Conservation (phyloP, 2,113 vertebrate species). For the Accipiter cooperii region DNA sequence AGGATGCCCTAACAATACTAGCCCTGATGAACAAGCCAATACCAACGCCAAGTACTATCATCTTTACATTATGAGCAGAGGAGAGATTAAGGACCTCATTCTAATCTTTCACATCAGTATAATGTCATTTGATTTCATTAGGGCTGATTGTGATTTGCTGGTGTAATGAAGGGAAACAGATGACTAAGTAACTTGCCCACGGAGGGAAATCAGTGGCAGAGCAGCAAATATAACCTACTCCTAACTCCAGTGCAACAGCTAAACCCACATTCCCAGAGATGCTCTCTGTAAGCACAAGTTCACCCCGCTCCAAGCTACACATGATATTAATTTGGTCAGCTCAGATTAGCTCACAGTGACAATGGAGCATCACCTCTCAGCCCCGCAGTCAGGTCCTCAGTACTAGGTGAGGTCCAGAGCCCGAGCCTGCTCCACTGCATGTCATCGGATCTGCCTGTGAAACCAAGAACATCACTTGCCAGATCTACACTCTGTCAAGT, state of each 20-base stretch:
- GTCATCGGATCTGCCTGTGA: not conserved
- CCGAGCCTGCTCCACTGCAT: rapidly evolving
- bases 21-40: not conserved
- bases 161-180: conserved; percentile 1
- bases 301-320: not conserved
- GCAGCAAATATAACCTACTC: not conserved
- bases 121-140: conserved; percentile 32
- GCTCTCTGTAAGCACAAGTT: no score
- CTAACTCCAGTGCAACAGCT: not conserved
- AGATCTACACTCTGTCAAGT: rapidly evolving
- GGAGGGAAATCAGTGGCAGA: not conserved
- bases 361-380: rapidly evolving
- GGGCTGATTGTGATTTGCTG: not conserved
- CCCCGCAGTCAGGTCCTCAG: not conserved
- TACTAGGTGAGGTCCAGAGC: rapidly evolving
- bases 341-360: not conserved
- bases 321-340: not conserved
- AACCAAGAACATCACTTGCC: not conserved
- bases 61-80: not conserved
- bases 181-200: not conserved
- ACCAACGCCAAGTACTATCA: not conserved
- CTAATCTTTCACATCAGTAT: not conserved
- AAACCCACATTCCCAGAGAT: not conserved
- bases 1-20: not conserved
- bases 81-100: not conserved